Base-by-base conservation (phyloP, 2,888 invertebrate species). In the Athripsodes cinereus region DNA sequence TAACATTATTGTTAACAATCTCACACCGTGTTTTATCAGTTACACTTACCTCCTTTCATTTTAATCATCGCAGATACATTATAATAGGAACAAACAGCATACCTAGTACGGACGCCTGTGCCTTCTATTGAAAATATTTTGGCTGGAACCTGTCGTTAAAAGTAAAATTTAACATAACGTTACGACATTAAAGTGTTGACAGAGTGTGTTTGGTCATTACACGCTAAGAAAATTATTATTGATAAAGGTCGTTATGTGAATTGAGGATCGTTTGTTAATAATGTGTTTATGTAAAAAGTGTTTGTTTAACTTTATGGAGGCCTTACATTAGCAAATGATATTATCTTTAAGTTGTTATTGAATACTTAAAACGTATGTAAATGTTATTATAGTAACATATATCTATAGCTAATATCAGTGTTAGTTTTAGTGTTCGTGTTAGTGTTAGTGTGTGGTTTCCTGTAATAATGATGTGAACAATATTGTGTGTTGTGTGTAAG, bases 211-310 rank as follows among this genome's bases (percentile, higher is more conserved):
- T 40, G 34, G 48, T 35, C 50, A 18, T 50, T 8, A 40, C 20
- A 52, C 51, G 20, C 21, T 18, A 34, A 56, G 50, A 20, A n/a
- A 35, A 22, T 50, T n/a, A 16, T 44, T 16, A 13, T 16, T 19
- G 49, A 49, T 55, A 55, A 22, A 49, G 40, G 55, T 49, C 50
- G 55, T 55, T 55, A 55, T 55, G 55, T 55, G 49, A 49, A 55
- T 49, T 49, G 13, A 18, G 54, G 47, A 31, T 26, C 19, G 47
- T 40, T 16, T 54, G 48, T 19, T 18, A 48, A 20, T 5, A 48
- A 5, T 20, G 48, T 20, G 6, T 48, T 2, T 48, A 31, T 54
- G 10, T 47, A 54, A 22, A 11, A 20, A 22, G 35, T 40, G 34
- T 16, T 50, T 34, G 40, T 22, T 35, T 31, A 48, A 48, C 48